phyloP scores from a whole-genome alignment of 2,888 invertebrate species.

The Unio pictorum region DNA sequence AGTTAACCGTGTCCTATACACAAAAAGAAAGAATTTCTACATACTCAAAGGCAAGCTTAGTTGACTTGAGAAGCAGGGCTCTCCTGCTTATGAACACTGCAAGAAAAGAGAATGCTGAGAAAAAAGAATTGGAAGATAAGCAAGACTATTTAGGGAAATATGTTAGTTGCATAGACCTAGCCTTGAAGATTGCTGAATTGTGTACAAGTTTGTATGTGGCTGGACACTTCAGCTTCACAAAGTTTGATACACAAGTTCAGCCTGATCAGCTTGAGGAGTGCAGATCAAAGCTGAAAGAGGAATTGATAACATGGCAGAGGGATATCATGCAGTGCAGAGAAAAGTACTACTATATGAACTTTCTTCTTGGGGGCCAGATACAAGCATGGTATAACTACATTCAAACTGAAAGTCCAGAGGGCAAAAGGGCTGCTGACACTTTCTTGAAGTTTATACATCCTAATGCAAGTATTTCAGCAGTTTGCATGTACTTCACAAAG shows the following conservation, averaged over 20 bases:
- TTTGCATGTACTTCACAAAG: too few species aligned
- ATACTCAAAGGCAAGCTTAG: conserved; percentile 13
- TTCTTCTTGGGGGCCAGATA: conserved; percentile 34
- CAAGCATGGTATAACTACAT: conserved; percentile 27
- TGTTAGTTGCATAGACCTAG: conserved; percentile 8
- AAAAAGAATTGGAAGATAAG: too few species aligned
- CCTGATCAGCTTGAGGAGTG: conserved; percentile 6
- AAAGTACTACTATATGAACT: conserved; percentile 32
- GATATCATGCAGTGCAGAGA: conserved; percentile 15
- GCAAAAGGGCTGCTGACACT: conserved; percentile 8
- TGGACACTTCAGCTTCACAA: conserved; percentile 14
- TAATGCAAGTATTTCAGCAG: not conserved
- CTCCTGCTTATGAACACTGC: conserved; percentile 34
- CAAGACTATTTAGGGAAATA: conserved; percentile 7
- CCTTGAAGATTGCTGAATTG: conserved; percentile 14
- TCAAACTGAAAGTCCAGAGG: conserved; percentile 1
- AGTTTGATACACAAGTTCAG: conserved; percentile 4
- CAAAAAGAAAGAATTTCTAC: conserved; percentile 16
- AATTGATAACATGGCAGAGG: conserved; percentile 24
- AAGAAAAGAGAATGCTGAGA: not conserved
- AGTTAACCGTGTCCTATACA: conserved; percentile 17
- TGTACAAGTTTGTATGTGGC: conserved; percentile 7
- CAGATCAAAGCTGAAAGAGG: conserved; percentile 2
- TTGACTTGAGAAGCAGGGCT: conserved; percentile 41
- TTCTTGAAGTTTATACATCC: conserved; percentile 33